Evolutionary conservation across 2,797 vertebrate species (phyloP), one percentile per base, ranked within the genome.

Genomic region (Arrhamphus sclerolepis): DNA sequence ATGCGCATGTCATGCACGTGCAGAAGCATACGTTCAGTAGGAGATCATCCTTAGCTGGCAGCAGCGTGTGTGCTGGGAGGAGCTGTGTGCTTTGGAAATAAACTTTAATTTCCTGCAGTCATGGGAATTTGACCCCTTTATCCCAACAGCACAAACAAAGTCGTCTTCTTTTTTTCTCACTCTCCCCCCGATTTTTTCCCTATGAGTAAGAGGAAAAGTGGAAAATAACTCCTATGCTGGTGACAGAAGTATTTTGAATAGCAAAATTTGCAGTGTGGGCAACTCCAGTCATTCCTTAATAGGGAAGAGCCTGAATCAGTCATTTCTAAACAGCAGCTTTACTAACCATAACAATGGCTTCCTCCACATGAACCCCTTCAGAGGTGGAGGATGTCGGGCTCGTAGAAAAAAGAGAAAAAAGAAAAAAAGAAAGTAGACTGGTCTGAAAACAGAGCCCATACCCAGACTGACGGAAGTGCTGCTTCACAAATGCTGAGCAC

Each of bases 21-120:
- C 56, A 21, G 24, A 46, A 29, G 28, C 21, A 47, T 20, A 40
- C 34, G 46, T 16, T 53, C 28, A 16, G 46, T 43, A 6, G 56
- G 29, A 70, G 78, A 74, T 83, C 55, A 81, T 55, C 47, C 29
- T 49, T 31, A 51, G 71, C 77, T 75, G 63, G 61, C 29, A 57
- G 74, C 67, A 69, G 68, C 48, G 83, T 83, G 82, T 67, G 53
- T 17, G 22, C 7, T 53, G 78, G 75, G 79, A 75, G 70, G 72
- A 65, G 49, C 50, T 2, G 9, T 38, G 48, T 20, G 17, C 78
- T 80, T 83, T 89, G 75, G 83, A 91, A 92, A 92, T 87, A 91
- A 92, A 90, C 88, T 84, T 84, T 89, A 85, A 92, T 93, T 93
- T 93, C 91, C 91, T 90, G 87, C 69, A 90, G 86, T 87, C 88